Evolutionary conservation across 2,113 vertebrate genomes (phyloP), one percentile per base, ranked within the genome.

Genomic region (Erythrocebus patas): DNA sequence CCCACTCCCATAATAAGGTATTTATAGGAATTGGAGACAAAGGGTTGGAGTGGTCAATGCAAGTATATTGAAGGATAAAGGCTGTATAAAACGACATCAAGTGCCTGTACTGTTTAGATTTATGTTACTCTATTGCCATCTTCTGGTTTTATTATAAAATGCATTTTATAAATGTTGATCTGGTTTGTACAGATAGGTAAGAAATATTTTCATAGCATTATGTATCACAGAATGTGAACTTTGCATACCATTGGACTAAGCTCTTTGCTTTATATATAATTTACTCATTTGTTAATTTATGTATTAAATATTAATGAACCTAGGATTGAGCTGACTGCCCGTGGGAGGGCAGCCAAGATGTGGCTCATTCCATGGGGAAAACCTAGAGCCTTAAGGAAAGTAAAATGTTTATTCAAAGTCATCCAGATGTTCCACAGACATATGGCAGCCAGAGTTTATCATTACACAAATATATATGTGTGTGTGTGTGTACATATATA

Each of bases 61-160:
- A 90, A 86, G 32, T 27, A 32, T 72, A 82, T 55, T 96, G 92
- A 95, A 96, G 35, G 61, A 97, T 70, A 93, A 91, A 78, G 32
- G 12, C 66, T 85, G 38, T 38, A 13, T 2, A 20, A 76, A 87
- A 90, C 83, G 61, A 43, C 9, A 23, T 2, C 2, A 75, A 78
- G 30, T 14, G 38, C 25, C 20, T 1, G 52, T n/a, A 23, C 61
- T 70, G 27, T 81, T 96, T 38, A 59, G n/a, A 96, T 95, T 93
- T 93, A 96, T 94, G 84, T 70, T 75, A 93, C 95, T 96, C 97
- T 97, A 79, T 45, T 96, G 96, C 97, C 97, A 98, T 89, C 97
- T 98, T 96, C 96, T 98, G 98, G 97, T 73, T 88, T 93, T 50
- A 78, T 64, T 88, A 50, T 35, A 85, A 96, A 94, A 55, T 57